Base-by-base conservation (phyloP, 1,140 invertebrate genomes). In the Magallana ariakensis region DNA sequence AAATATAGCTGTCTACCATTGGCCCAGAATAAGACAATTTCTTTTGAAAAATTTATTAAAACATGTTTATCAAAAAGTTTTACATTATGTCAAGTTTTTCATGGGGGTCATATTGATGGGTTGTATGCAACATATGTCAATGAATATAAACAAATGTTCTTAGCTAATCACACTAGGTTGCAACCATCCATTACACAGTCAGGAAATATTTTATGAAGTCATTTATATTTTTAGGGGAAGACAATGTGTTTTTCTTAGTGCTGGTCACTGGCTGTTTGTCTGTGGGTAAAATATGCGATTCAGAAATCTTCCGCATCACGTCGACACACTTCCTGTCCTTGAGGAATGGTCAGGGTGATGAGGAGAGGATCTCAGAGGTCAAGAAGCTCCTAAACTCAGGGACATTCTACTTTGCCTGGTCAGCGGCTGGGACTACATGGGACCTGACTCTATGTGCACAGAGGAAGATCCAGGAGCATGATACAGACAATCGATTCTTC, bases 371-470 rank as follows among this genome's bases (percentile, higher is more conserved):
- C 90, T 95, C 96, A 87, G 97, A 98, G 94, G 96, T 98, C 15
- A 95, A 97, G 85, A 99, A 98, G 95, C 95, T 99, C 56, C 95
- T 99, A 4, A 99, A 98, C 94, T 99, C 98, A 33, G 98, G 98
- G 13, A 99, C 98, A 19, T 99, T 99, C 94, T 99, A 99, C 93
- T 99, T 99, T 94, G 97, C 98, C 1, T 98, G 98, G 96, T 96
- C 96, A 26, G 87, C 91, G 9, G 89, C 94, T 3, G 94, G 95
- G 60, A 94, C 96, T 62, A 94, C 95, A 80, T 94, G 98, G 92
- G 98, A 99, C 95, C 96, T 99, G 33, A 99, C 98, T 13, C 94
- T 99, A 53, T 99, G 98, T 95, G 97, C 97, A 62, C 98, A 99
- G 94, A 96, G 97, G 91, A 96, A 97, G 93, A 96, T 96, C 80